Evolutionary conservation across 92 coral and sea anemone genomes (phyloP), one percentile per base, ranked within the genome.

Genomic region (Porites divaricata): DNA sequence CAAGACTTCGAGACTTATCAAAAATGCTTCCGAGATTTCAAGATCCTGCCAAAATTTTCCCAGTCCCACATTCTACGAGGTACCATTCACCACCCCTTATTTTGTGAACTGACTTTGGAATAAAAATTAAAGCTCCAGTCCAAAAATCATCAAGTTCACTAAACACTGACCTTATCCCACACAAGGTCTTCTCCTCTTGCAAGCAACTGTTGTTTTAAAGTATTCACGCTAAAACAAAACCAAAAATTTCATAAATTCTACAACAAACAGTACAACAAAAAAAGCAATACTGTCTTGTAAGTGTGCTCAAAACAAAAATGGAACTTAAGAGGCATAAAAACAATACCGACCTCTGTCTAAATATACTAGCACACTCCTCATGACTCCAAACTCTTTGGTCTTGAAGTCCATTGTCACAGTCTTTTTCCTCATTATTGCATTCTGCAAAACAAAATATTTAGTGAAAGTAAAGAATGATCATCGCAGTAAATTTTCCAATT

Each of bases 301-400:
- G 16, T 1, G 14, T 9, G 12, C 3, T 15, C 59, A 54, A 11
- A 54, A 54, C 12, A 53, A 53, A 54, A 54, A 2, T 54, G 16
- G 12, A 15, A 54, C 12, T 54, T 11, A 2, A 54, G 16, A 2
- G 59, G 16, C 17, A 54, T 12, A 71, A 2, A 41, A 48, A 0
- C 19, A 13, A 9, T 13, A 19, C 81, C 26, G 17, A 94, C 98
- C 98, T 94, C 80, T 83, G 89, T 16, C 92, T 83, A 72, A 96
- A 92, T 19, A 90, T 88, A 9, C 83, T 89, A 67, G 95, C 86
- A 89, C 99, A 94, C 64, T 95, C 99, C 35, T 88, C 89, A 21
- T 92, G 91, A 22, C 85, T 89, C 99, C 99, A 96, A 56, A 95
- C 86, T 48, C 98, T 84, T 70, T 96, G 99, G 74, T 96, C 99